Percentiles rank a stretch among this genome's conserved stretches.
These are phyloP conservation scores for Anhinga rufa DNA, from an alignment of 2,113 vertebrate genomes.

Conservation along the genomic window DNA sequence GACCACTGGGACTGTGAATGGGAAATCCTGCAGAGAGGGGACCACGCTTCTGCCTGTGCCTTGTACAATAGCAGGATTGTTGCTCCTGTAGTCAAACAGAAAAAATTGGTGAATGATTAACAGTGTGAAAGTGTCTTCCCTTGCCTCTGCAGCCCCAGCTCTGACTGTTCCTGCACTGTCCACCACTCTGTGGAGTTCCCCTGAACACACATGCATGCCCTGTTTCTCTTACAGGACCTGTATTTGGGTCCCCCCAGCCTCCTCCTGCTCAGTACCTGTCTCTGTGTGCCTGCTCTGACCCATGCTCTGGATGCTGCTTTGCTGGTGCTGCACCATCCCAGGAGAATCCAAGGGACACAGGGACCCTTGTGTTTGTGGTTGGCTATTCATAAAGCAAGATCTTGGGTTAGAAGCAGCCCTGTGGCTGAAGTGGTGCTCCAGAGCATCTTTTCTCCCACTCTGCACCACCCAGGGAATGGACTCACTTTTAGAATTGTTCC, in stretches of 20 bases:
- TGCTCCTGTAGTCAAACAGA: background rate
- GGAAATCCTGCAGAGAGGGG: background rate
- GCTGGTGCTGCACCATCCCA: background rate
- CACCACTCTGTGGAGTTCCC: background rate
- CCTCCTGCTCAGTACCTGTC: background rate
- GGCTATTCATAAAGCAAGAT: background rate
- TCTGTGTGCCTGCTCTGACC: accelerated
- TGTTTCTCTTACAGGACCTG: background rate
- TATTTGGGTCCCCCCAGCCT: accelerated
- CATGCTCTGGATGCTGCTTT: background rate
- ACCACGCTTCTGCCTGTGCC: accelerated
- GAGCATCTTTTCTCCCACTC: background rate
- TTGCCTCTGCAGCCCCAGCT: background rate
- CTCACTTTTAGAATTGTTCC: background rate
- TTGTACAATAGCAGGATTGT: background rate
- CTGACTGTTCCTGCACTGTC: background rate
- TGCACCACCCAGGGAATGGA: background rate
- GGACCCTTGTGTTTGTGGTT: accelerated
- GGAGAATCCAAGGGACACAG: background rate
- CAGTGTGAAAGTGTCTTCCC: background rate
- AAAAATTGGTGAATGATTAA: background rate
- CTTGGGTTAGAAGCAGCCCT: background rate
- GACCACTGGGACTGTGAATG: background rate
- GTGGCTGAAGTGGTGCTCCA: background rate
- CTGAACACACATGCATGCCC: accelerated